These are phyloP conservation scores for Tenthredo scrophulariae DNA, from an alignment of 2,888 invertebrate species.

Conservation along the genomic window DNA sequence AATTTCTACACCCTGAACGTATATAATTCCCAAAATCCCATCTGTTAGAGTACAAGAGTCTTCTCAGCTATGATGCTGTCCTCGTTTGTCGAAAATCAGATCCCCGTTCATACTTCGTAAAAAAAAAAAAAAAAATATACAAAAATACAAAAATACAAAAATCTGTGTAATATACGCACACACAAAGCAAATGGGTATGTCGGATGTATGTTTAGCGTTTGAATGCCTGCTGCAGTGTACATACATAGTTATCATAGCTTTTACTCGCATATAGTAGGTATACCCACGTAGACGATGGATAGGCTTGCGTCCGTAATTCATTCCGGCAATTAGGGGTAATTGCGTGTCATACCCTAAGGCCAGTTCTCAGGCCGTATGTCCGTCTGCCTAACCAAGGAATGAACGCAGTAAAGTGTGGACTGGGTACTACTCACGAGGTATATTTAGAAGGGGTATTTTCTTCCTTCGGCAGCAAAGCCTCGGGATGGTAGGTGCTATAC, in stretches of 20 bases:
- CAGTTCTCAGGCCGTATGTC: conserved; percentile 44
- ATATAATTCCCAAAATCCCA: too few species aligned
- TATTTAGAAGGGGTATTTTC: conserved; percentile 47
- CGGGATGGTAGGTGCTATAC: not conserved
- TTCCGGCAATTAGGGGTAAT: conserved; percentile 68
- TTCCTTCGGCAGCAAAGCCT: not conserved
- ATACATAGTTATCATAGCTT: conserved; percentile 12
- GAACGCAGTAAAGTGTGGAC: conserved; percentile 24
- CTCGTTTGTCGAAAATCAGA: too few species aligned
- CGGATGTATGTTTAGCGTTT: not conserved
- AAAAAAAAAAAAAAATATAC: too few species aligned
- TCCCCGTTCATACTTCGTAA: too few species aligned
- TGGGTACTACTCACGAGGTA: conserved; percentile 32
- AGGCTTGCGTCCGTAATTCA: conserved; percentile 63
- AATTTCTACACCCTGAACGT: too few species aligned
- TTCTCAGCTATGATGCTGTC: too few species aligned
- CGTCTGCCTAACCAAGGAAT: conserved; percentile 42
- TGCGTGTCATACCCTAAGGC: conserved; percentile 61
- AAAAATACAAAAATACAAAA: too few species aligned
- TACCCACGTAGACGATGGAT: conserved; percentile 45
- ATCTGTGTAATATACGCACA: not conserved
- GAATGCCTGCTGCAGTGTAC: not conserved
- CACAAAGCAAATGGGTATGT: not conserved
- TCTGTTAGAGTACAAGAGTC: too few species aligned
- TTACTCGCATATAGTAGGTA: conserved; percentile 21